These are phyloP conservation scores for Hystrix brachyura DNA, from an alignment of 2,113 vertebrate genomes.

Conservation along the genomic window DNA sequence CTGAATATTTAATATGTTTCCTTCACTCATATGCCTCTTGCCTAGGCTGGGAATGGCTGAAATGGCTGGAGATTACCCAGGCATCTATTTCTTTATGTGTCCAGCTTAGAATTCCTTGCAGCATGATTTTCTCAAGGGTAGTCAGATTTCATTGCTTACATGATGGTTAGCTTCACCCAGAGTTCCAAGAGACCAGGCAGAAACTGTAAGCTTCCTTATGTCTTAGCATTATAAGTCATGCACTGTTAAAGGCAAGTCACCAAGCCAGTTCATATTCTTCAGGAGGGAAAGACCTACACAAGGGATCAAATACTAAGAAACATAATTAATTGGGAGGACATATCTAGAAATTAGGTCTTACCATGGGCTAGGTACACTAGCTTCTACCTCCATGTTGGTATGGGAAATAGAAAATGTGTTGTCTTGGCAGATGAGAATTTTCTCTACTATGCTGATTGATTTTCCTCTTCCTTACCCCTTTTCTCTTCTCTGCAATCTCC, in stretches of 20 bases:
- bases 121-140: neutral
- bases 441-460: neutral
- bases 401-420: slow-evolving; percentile 4
- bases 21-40: neutral
- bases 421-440: neutral
- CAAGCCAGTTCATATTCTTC: neutral
- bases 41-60: neutral
- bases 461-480: neutral
- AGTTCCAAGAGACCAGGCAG: neutral
- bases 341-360: neutral
- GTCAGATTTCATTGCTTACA: neutral
- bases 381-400: neutral
- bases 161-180: neutral
- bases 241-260: neutral
- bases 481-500: neutral
- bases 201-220: neutral
- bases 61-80: neutral
- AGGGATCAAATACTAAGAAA: neutral
- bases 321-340: neutral
- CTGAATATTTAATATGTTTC: neutral
- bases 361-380: neutral
- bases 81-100: neutral
- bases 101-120: neutral
- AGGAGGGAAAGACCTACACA: neutral
- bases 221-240: neutral